Percentiles rank a stretch among this genome's conserved stretches.
phyloP scores from a whole-genome alignment of 1,140 invertebrate species.

The Hypothenemus hampei region DNA sequence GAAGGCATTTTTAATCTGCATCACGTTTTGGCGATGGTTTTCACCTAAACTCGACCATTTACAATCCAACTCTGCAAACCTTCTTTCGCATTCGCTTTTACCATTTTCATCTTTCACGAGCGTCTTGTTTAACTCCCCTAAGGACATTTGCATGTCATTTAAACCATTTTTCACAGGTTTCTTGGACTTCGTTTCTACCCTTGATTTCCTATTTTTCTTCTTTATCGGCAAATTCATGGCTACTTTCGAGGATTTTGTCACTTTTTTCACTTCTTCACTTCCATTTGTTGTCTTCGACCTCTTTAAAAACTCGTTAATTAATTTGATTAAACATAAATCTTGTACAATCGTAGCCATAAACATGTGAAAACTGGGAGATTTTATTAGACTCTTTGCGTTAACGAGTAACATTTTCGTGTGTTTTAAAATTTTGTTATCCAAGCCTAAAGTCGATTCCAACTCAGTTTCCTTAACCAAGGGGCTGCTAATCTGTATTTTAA shows the following conservation, averaged over 20 bases:
- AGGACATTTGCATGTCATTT: neutral
- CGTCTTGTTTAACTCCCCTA: neutral
- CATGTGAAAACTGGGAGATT: constrained; percentile 19
- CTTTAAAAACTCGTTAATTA: constrained; percentile 23
- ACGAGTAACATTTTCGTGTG: neutral
- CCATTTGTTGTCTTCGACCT: neutral
- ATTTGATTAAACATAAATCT: constrained; percentile 26
- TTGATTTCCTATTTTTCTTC: neutral
- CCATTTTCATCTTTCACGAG: constrained; percentile 32
- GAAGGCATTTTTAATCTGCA: constrained; percentile 33
- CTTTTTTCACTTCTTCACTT: neutral
- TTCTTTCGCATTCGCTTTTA: constrained; percentile 35
- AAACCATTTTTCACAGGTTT: neutral
- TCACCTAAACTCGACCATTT: constrained; percentile 25
- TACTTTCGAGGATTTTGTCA: too few species aligned
- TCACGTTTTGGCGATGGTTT: constrained; percentile 29
- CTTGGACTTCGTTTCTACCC: neutral
- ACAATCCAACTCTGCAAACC: constrained; percentile 32
- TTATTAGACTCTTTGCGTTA: constrained; percentile 8
- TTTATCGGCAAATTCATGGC: neutral
- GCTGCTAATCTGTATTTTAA: neutral
- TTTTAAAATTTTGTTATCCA: neutral
- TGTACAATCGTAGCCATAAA: constrained; percentile 24
- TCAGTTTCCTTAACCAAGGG: neutral
- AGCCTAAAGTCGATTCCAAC: neutral